Evolutionary conservation across 2,888 invertebrate species (phyloP), one percentile per base, ranked within the genome.

Genomic region (Rhagophthalmus giganteus): DNA sequence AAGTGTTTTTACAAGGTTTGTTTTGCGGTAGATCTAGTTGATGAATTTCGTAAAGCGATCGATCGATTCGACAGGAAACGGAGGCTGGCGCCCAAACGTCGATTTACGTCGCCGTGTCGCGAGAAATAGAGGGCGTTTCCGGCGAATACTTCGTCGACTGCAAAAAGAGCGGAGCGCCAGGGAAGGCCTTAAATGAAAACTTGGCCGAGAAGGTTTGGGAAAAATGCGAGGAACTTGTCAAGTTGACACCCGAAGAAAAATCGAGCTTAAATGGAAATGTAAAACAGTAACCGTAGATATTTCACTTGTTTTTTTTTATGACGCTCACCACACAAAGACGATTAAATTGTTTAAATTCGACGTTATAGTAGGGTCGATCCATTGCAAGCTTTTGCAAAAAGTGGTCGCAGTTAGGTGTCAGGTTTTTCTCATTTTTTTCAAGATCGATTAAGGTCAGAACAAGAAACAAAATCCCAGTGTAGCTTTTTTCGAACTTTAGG

Each of bases 111-210:
- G 87, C 90, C 0, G 82, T 86, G 0, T 85, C 90, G 6, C 87
- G 89, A 50, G 85, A 85, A 48, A 72, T 90, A 8, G 79, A 81
- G 53, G 83, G 81, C 31, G 79, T 86, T 0, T 80, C 77, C 11
- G 92, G 92, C 30, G 86, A 88, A 76, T 90, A 91, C 67, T 92
- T 83, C 64, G 81, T 84, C 58, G 92, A 92, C 67, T 92, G 91
- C 66, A 80, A 79, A 66, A 15, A 39, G 35, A 38, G 9, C n/a
- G 6, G 9, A 1, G 16, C 50, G 45, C 49, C 47, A 16, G 12
- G 30, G 1, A 13, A 27, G 24, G 49, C 39, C 16, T 30, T 20
- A 11, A 31, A 69, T 26, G 60, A 61, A 40, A 63, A 64, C 39
- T 83, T 84, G 44, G 89, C 86, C 6, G 83, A 82, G 61, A 86